Percentiles rank a stretch among this genome's conserved stretches.
These are phyloP conservation scores for Crocallis elinguaria DNA, from an alignment of 2,888 invertebrate genomes.

Conservation along the genomic window DNA sequence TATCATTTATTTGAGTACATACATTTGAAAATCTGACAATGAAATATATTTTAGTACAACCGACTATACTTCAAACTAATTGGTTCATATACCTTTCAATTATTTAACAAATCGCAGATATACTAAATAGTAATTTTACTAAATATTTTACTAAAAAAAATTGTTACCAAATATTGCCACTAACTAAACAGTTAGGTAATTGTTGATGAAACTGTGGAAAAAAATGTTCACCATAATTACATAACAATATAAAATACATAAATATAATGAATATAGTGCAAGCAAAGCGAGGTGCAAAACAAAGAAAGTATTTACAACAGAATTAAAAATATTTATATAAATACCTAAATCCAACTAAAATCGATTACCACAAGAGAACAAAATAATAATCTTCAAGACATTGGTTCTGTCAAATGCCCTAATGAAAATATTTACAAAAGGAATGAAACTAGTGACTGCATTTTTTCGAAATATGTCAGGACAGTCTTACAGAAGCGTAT, in stretches of 20 bases:
- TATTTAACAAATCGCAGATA: no score
- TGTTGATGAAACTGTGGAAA: no score
- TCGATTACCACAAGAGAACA: constrained; percentile 1
- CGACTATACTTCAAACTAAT: no score
- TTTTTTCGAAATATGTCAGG: constrained; percentile 37
- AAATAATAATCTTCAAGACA: constrained; percentile 14
- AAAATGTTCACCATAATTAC: no score
- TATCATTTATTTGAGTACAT: no score
- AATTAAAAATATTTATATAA: neutral
- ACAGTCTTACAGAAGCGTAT: constrained; percentile 56
- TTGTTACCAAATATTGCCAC: no score
- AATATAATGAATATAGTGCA: neutral
- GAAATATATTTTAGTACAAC: no score
- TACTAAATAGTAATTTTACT: no score
- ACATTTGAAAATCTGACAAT: no score
- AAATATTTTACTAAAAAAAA: no score
- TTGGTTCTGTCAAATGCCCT: constrained; percentile 18
- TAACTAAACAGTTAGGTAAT: no score
- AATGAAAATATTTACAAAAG: constrained; percentile 48
- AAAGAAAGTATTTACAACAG: neutral
- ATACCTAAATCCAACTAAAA: neutral
- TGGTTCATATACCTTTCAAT: no score
- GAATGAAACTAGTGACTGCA: constrained; percentile 46
- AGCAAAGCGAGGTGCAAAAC: constrained; percentile 3
- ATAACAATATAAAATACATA: neutral